Evolutionary conservation across 1,140 invertebrate species (phyloP).

Genomic region (Orchesella cincta): DNA sequence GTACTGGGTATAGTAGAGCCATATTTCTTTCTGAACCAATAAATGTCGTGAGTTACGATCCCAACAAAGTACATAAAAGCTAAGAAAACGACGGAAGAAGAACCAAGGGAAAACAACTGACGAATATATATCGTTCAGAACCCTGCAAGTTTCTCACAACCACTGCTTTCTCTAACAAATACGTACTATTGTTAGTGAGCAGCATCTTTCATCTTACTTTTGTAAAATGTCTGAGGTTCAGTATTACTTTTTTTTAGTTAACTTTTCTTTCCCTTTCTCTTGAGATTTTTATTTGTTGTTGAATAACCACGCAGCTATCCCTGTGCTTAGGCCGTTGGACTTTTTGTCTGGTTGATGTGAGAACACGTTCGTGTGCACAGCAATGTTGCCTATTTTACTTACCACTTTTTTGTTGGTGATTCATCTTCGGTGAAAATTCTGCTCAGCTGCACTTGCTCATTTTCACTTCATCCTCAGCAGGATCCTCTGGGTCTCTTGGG

Average conservation of each 20-base stretch:
- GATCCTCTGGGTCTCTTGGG: constrained; percentile 10
- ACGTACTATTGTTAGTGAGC: not conserved
- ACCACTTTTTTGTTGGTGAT: not conserved
- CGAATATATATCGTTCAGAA: no score
- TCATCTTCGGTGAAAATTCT: constrained; percentile 26
- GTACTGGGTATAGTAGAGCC: not conserved
- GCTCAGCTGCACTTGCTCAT: constrained; percentile 29
- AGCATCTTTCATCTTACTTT: no score
- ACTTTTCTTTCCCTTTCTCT: constrained; percentile 9
- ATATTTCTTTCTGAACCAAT: constrained; percentile 18
- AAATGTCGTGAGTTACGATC: constrained; percentile 26
- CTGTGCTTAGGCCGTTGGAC: no score
- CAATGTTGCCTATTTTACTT: not conserved
- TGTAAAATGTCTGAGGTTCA: constrained; percentile 16
- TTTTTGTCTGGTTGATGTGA: no score
- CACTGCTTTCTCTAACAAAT: not conserved
- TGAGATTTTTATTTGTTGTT: not conserved
- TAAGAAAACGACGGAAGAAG: not conserved
- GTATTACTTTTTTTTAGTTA: constrained; percentile 14
- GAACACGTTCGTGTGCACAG: no score
- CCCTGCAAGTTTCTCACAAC: no score
- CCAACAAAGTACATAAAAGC: not conserved
- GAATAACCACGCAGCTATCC: not conserved
- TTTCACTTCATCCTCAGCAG: constrained; percentile 21
- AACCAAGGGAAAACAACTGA: no score